Conservation (phyloP, 2,113 vertebrate species). For the Lutjanus erythropterus region DNA sequence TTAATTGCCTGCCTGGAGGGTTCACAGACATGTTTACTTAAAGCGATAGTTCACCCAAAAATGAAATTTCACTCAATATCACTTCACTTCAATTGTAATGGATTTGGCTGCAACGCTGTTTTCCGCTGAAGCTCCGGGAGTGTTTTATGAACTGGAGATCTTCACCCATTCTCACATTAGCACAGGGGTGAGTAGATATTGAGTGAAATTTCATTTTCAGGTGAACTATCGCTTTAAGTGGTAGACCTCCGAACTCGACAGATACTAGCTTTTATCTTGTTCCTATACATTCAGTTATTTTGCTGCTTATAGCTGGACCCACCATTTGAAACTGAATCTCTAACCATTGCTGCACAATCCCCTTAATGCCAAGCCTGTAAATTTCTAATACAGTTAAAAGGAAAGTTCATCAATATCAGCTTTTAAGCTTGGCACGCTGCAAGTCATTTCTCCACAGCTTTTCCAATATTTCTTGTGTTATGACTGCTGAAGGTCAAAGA, state of each 20-base stretch:
- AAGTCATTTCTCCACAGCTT: conserved; percentile 16
- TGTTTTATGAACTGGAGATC: no score
- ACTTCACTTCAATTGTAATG: no score
- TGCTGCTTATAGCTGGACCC: background rate
- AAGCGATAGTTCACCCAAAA: no score
- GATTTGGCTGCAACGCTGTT: no score
- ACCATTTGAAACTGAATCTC: background rate
- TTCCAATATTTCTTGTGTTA: conserved; percentile 4
- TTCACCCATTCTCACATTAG: no score
- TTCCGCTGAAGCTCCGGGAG: no score
- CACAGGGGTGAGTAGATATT: no score
- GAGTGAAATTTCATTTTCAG: no score
- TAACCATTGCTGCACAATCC: background rate
- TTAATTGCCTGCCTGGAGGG: conserved; percentile 64
- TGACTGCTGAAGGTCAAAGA: conserved; percentile 43
- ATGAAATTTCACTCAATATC: no score
- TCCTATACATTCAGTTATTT: background rate
- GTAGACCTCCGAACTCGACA: background rate
- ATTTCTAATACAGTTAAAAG: conserved; percentile 2
- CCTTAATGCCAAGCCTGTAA: conserved; percentile 10
- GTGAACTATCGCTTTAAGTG: no score
- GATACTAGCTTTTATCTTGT: conserved; percentile 2
- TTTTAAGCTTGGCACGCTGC: conserved; percentile 1
- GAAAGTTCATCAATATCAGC: background rate
- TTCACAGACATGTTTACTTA: conserved; percentile 65